Evolutionary conservation across 2,113 vertebrate species (phyloP).

Genomic region (Daboia siamensis): DNA sequence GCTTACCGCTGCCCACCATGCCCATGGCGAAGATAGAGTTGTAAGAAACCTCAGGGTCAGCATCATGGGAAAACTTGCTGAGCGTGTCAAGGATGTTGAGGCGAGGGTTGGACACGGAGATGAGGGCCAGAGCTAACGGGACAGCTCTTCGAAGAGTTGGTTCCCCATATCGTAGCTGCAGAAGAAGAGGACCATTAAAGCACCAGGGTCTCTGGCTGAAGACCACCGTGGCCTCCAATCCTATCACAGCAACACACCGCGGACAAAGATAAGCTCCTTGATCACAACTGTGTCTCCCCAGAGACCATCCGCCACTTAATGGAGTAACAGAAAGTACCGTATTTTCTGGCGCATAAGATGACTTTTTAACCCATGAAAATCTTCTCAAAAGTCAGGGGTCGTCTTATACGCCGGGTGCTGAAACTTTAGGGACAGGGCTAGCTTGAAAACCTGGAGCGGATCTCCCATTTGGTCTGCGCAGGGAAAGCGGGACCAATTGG

Average conservation of each 20-base stretch:
- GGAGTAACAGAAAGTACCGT: not conserved
- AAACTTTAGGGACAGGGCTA: no score
- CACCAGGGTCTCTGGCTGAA: not conserved
- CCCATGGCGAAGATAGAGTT: slow-evolving; percentile 99
- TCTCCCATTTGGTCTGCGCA: no score
- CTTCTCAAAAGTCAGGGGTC: no score
- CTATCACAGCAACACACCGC: not conserved
- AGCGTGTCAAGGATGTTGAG: slow-evolving; percentile 97
- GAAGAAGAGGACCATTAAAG: accelerated
- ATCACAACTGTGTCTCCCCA: no score
- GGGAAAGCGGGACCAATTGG: no score
- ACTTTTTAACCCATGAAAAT: no score
- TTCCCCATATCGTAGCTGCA: slow-evolving; percentile 93
- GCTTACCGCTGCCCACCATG: slow-evolving; percentile 97
- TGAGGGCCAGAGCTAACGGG: slow-evolving; percentile 90
- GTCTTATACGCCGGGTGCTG: no score
- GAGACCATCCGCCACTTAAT: not conserved
- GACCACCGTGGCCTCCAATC: not conserved
- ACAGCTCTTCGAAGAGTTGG: slow-evolving; percentile 95
- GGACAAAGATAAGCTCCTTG: not conserved
- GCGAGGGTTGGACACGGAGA: slow-evolving; percentile 95
- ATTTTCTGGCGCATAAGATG: no score
- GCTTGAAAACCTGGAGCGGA: no score
- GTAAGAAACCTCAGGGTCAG: slow-evolving; percentile 95
- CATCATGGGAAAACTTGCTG: slow-evolving; percentile 98